These are phyloP conservation scores for Microcebus jonahi DNA, from an alignment of 2,113 vertebrate genomes.

Conservation along the genomic window DNA sequence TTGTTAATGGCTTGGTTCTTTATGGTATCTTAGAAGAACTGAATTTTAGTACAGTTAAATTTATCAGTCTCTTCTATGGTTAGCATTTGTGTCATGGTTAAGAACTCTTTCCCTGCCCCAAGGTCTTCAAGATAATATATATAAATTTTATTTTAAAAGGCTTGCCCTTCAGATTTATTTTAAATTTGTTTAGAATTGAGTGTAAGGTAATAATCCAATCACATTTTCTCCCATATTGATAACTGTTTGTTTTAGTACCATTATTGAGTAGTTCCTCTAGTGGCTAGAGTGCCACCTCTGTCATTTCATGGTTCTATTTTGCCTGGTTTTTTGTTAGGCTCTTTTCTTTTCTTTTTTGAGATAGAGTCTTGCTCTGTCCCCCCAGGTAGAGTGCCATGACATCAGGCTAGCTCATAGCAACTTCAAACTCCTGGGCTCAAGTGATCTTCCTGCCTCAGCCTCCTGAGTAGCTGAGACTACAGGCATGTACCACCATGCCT, in stretches of 20 bases:
- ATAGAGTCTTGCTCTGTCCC: no score
- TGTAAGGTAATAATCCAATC: neutral
- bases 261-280: neutral
- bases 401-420: no score
- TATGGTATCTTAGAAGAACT: neutral
- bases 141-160: neutral
- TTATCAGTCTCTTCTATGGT: neutral
- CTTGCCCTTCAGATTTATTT: neutral
- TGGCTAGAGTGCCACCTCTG: neutral
- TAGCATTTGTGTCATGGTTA: neutral
- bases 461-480: no score
- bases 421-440: no score
- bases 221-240: neutral
- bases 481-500: no score
- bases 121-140: neutral
- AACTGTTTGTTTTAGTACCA: neutral
- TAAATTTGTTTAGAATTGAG: neutral
- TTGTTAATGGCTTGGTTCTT: neutral
- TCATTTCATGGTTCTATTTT: neutral
- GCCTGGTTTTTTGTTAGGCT: neutral
- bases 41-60: neutral
- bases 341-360: no score
- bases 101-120: neutral
- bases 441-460: no score
- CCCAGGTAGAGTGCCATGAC: no score